A percentile compares a stretch with the other conserved stretches of the same genome.
Evolutionary conservation across 1,140 invertebrate genomes (phyloP).

Genomic region (Listronotus bonariensis): DNA sequence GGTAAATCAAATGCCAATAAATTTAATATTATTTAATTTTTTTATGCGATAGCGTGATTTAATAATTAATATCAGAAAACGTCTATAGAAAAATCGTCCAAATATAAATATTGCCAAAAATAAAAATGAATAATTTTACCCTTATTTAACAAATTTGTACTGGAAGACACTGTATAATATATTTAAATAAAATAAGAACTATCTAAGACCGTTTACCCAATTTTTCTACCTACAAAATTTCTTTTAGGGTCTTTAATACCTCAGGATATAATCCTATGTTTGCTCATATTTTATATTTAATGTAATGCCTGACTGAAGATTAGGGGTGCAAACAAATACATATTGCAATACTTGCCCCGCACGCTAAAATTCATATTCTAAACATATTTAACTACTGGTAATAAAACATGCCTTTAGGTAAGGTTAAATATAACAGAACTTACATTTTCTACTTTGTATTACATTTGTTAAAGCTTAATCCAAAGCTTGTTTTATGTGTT

Average conservation of each 20-base stretch:
- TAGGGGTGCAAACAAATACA: slow-evolving; percentile 3
- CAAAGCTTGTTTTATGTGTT: slow-evolving; percentile 32
- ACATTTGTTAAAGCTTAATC: slow-evolving; percentile 27
- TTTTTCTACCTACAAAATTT: too few species aligned
- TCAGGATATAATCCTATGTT: slow-evolving; percentile 1
- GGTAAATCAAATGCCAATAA: too few species aligned
- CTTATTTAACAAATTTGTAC: too few species aligned
- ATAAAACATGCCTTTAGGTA: slow-evolving; percentile 31
- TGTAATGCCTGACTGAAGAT: slow-evolving; percentile 12
- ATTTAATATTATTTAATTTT: too few species aligned
- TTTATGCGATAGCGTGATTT: too few species aligned
- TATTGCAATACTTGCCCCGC: slow-evolving; percentile 11
- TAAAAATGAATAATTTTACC: too few species aligned
- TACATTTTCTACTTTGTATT: slow-evolving; percentile 7
- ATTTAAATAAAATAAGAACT: neutral
- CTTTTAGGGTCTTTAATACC: too few species aligned
- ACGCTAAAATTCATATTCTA: slow-evolving; percentile 13
- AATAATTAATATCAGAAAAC: too few species aligned
- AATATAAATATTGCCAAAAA: too few species aligned
- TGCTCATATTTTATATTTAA: slow-evolving; percentile 31
- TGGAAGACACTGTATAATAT: too few species aligned
- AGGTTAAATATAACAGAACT: slow-evolving; percentile 16
- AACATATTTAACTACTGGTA: slow-evolving; percentile 17
- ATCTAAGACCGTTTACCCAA: too few species aligned
- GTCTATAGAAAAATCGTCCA: too few species aligned